Evolutionary conservation across 92 coral and sea anemone genomes (phyloP).

Genomic region (Desmophyllum pertusum): DNA sequence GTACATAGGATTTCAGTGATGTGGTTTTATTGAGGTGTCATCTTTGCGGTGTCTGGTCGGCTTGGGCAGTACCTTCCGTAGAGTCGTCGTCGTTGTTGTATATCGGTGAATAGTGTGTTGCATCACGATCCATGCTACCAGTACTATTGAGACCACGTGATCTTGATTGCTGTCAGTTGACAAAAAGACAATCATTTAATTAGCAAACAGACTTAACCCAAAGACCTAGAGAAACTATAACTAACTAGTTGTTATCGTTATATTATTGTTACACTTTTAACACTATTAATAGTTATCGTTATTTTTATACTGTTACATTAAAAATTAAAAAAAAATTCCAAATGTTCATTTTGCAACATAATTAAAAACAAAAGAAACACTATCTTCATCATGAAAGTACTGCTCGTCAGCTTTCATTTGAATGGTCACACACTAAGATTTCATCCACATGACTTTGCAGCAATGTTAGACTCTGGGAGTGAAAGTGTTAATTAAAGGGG

Average conservation of each 20-base stretch:
- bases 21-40: neutral
- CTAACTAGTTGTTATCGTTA: too few relatives aligned
- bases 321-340: too few relatives aligned
- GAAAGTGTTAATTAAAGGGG: too few relatives aligned
- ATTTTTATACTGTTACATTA: too few relatives aligned
- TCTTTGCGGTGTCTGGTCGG: neutral
- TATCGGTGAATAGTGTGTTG: neutral
- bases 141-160: constrained; percentile 12
- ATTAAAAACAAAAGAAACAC: too few relatives aligned
- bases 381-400: too few relatives aligned
- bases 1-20: neutral
- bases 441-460: neutral
- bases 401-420: too few relatives aligned
- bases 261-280: too few relatives aligned
- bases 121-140: constrained; percentile 15
- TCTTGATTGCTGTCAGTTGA: neutral
- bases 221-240: neutral
- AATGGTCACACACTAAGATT: neutral
- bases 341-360: too few relatives aligned
- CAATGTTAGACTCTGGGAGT: too few relatives aligned
- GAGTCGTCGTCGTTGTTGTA: neutral
- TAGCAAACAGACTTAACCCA: neutral
- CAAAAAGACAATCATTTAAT: neutral
- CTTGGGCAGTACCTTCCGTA: neutral
- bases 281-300: too few relatives aligned